Percentiles rank a stretch among this genome's conserved stretches.
Evolutionary conservation across 2,113 vertebrate species (phyloP).

Genomic region (Benitochromis conjunctus): DNA sequence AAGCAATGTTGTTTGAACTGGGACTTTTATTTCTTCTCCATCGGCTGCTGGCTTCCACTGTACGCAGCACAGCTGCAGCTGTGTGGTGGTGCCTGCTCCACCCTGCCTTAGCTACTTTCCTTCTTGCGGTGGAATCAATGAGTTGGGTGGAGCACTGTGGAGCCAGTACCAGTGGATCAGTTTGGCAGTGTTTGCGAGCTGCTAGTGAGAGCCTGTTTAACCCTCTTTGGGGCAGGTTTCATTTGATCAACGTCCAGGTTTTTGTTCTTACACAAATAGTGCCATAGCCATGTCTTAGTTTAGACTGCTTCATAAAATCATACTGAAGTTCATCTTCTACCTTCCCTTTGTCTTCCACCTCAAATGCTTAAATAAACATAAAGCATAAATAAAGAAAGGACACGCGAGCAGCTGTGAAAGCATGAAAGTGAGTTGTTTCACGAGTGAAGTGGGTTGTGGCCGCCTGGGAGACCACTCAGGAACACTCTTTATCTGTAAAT

Average conservation of each 20-base stretch:
- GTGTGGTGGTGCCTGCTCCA: neutral
- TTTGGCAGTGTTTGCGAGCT: neutral
- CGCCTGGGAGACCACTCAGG: neutral
- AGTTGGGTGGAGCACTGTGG: neutral
- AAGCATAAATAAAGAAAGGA: neutral
- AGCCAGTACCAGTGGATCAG: neutral
- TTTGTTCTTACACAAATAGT: neutral
- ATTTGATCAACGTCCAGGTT: rapidly evolving
- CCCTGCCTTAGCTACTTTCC: neutral
- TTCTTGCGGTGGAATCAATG: neutral
- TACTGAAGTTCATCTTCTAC: too few species aligned
- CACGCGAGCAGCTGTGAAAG: neutral
- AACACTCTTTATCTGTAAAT: neutral
- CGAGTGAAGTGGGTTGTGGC: neutral
- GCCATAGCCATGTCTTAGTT: rapidly evolving
- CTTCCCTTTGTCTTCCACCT: neutral
- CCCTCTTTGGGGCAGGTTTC: neutral
- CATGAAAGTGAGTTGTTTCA: neutral
- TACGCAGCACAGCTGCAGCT: rapidly evolving
- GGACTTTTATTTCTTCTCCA: neutral
- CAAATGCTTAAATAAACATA: too few species aligned
- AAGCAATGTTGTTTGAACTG: rapidly evolving
- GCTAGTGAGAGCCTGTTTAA: neutral
- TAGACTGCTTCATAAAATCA: neutral
- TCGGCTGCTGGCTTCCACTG: too few species aligned